phyloP scores from a whole-genome alignment of 2,797 vertebrate species.

The Kryptolebias ocellatus region DNA sequence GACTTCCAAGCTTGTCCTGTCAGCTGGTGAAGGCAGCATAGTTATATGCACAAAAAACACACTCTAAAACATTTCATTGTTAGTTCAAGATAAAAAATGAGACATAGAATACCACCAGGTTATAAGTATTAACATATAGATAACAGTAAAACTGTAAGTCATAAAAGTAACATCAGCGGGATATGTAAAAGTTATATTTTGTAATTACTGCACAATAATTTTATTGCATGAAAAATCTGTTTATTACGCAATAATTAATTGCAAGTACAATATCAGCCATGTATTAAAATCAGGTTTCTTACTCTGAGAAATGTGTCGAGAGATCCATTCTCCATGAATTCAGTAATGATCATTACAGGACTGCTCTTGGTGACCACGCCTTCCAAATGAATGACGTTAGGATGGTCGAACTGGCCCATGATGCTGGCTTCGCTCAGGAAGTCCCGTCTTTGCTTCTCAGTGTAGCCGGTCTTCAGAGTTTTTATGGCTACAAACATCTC shows the following conservation, averaged over 20 bases:
- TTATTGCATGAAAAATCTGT: no score
- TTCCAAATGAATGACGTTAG: constrained; percentile 96
- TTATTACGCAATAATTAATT: background rate
- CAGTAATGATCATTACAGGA: constrained; percentile 97
- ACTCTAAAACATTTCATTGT: constrained; percentile 6
- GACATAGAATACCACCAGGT: no score
- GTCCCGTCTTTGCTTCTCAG: constrained; percentile 95
- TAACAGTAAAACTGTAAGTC: background rate
- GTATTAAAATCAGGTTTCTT: constrained; percentile 37
- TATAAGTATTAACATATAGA: background rate
- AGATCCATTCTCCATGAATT: constrained; percentile 99
- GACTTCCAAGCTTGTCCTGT: constrained; percentile 19
- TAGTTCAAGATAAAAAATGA: no score
- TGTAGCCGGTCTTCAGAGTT: constrained; percentile 96
- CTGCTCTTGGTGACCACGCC: constrained; percentile 98
- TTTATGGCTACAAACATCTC: constrained; percentile 99
- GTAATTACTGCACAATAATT: background rate
- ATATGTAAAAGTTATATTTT: background rate
- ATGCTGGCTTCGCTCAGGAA: constrained; percentile 98
- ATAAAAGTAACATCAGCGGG: background rate
- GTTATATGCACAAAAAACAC: background rate
- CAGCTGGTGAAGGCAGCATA: constrained; percentile 12
- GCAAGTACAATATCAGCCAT: background rate
- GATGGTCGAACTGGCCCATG: constrained; percentile 99
- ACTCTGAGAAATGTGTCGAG: constrained; percentile 97